Percentiles rank a stretch among this genome's conserved stretches.
These are phyloP conservation scores for Acipenser oxyrinchus DNA, from an alignment of 2,797 vertebrate species.

Conservation along the genomic window DNA sequence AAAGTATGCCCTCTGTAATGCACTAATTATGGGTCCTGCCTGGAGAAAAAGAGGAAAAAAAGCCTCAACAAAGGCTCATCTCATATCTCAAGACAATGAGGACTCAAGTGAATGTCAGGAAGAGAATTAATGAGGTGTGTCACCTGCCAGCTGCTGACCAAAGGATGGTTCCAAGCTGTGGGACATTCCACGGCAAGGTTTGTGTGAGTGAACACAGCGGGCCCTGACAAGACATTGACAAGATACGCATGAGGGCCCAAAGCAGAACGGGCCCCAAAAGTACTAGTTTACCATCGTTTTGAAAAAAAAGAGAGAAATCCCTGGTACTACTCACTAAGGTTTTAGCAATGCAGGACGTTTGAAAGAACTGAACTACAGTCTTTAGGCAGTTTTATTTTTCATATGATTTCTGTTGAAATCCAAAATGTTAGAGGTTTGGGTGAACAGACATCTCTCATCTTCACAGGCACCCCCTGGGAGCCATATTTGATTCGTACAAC, in stretches of 20 bases:
- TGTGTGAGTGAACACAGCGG: slow-evolving; percentile 23
- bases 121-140: slow-evolving; percentile 53
- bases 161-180: slow-evolving; percentile 18
- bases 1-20: slow-evolving; percentile 66
- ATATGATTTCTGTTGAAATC: too few species aligned
- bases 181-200: slow-evolving; percentile 22
- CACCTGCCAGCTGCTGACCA: slow-evolving; percentile 61
- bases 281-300: too few species aligned
- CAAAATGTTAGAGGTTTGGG: too few species aligned
- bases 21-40: slow-evolving; percentile 68
- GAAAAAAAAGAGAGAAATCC: too few species aligned
- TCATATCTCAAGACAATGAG: slow-evolving; percentile 75
- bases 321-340: too few species aligned
- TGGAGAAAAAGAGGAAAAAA: slow-evolving; percentile 55
- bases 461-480: too few species aligned
- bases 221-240: slow-evolving; percentile 21
- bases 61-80: slow-evolving; percentile 62
- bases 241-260: slow-evolving; percentile 28
- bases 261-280: slow-evolving; percentile 12
- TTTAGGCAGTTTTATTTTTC: too few species aligned
- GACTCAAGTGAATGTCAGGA: slow-evolving; percentile 55
- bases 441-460: too few species aligned
- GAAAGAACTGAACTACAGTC: too few species aligned
- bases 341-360: too few species aligned
- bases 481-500: too few species aligned